Conservation (phyloP, 2,888 invertebrate genomes). For the Cephalotes varians region DNA sequence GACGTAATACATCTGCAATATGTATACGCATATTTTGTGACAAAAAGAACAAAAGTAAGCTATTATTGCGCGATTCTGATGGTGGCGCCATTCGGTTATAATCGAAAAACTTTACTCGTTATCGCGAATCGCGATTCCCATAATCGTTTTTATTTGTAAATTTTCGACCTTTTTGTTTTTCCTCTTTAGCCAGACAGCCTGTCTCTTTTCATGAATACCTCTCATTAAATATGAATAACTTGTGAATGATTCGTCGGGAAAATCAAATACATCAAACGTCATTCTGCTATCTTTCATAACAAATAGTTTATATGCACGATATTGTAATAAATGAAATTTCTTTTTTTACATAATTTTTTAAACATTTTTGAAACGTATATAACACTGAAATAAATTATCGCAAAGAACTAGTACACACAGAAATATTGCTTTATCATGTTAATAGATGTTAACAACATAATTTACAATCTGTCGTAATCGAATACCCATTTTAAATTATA, state of each 20-base stretch:
- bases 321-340: neutral
- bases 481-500: neutral
- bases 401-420: neutral
- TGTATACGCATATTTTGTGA: neutral
- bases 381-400: neutral
- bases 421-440: neutral
- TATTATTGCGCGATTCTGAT: constrained; percentile 6
- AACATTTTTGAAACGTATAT: neutral
- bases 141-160: constrained; percentile 36
- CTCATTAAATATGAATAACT: constrained; percentile 28
- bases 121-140: neutral
- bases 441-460: neutral
- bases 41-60: neutral
- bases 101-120: constrained; percentile 51
- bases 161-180: neutral
- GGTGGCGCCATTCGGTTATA: neutral
- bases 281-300: neutral
- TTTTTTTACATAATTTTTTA: neutral
- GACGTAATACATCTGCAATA: neutral
- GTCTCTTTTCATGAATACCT: neutral
- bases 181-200: neutral
- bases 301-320: neutral
- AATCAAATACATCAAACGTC: neutral
- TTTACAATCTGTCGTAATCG: neutral
- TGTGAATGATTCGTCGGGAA: neutral